These are phyloP conservation scores for Osmerus eperlanus DNA, from an alignment of 2,113 vertebrate species.

Conservation along the genomic window DNA sequence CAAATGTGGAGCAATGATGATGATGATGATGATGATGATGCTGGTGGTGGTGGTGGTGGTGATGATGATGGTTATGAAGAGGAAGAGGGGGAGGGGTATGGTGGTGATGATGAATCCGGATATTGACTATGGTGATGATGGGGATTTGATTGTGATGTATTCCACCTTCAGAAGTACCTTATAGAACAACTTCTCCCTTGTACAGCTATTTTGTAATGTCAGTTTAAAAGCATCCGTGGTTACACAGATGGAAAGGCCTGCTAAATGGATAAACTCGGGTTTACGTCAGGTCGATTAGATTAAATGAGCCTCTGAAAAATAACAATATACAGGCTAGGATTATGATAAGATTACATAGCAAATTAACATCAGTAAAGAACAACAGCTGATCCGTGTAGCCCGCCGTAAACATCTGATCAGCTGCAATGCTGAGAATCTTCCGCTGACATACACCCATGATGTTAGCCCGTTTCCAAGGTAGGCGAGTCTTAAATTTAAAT, in stretches of 20 bases:
- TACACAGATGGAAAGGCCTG: no score
- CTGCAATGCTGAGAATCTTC: conserved; percentile 42
- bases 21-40: conserved; percentile 4
- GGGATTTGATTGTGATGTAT: not conserved
- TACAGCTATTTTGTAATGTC: no score
- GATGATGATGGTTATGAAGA: not conserved
- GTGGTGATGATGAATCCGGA: not conserved
- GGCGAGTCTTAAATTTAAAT: conserved; percentile 34
- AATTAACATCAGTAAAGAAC: no score
- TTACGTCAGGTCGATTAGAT: no score
- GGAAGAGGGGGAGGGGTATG: not conserved
- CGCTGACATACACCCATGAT: conserved; percentile 15
- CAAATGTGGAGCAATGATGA: no score
- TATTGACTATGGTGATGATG: not conserved
- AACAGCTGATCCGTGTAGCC: conserved; percentile 21
- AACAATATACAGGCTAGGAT: no score
- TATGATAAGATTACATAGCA: no score
- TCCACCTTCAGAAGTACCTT: no score
- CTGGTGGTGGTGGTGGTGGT: not conserved
- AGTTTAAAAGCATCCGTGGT: no score
- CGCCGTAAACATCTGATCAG: conserved; percentile 29
- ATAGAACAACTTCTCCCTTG: no score
- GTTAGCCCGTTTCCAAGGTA: not conserved
- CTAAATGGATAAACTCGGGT: no score
- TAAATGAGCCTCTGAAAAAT: no score